These are phyloP conservation scores for Cottus gobio DNA, from an alignment of 2,113 vertebrate species.

Conservation along the genomic window DNA sequence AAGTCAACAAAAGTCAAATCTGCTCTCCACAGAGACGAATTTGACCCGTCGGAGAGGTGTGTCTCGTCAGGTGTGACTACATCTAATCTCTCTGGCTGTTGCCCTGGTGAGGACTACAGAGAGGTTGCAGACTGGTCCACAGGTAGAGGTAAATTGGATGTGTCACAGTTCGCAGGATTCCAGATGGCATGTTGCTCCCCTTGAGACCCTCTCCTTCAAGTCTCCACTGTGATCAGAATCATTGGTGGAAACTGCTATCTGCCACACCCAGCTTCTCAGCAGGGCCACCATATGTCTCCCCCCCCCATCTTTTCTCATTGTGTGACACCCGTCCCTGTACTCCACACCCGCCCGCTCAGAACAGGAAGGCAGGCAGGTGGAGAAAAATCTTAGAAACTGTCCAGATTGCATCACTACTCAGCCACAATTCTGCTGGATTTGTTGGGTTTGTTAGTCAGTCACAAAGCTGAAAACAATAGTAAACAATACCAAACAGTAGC, in stretches of 20 bases:
- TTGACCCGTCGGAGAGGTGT: conserved; percentile 24
- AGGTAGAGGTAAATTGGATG: conserved; percentile 78
- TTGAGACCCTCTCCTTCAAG: conserved; percentile 58
- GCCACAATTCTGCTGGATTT: not conserved
- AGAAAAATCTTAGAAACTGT: conserved; percentile 17
- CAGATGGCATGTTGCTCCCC: conserved; percentile 75
- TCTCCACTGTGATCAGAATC: conserved; percentile 60
- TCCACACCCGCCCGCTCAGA: conserved; percentile 1
- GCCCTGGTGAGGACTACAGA: conserved; percentile 38
- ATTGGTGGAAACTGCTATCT: conserved; percentile 71
- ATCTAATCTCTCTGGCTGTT: conserved; percentile 28
- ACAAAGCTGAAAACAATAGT: not conserved
- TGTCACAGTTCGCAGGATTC: conserved; percentile 68
- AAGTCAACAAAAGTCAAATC: not conserved
- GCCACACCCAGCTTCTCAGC: conserved; percentile 69
- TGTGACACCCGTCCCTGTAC: conserved; percentile 20
- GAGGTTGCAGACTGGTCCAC: conserved; percentile 56
- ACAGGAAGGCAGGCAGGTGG: not conserved
- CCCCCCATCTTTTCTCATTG: conserved; percentile 35
- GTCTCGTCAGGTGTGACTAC: conserved; percentile 39
- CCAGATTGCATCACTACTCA: not conserved
- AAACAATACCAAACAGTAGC: not conserved
- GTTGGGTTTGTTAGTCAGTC: not conserved
- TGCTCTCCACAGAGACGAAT: not conserved
- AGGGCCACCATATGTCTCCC: conserved; percentile 70